These are phyloP conservation scores for Trematocara nigrifrons DNA, from an alignment of 2,113 vertebrate species.

Conservation along the genomic window DNA sequence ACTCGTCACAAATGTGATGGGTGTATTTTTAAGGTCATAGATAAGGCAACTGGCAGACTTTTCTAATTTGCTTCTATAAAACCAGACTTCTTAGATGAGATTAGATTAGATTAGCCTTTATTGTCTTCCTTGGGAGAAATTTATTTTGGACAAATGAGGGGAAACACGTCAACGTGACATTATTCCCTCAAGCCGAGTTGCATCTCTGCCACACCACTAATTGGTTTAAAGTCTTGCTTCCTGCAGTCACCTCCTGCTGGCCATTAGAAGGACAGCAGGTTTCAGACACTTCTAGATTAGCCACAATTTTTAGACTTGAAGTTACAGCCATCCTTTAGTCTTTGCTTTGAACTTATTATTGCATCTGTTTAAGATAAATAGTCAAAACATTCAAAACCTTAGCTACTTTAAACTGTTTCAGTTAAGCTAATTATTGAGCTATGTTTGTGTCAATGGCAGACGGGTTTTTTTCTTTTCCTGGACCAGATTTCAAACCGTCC, in stretches of 20 bases:
- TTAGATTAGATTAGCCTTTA: background rate
- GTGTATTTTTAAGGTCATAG: background rate
- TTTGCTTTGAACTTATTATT: background rate
- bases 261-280: background rate
- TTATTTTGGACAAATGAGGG: background rate
- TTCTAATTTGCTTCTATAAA: background rate
- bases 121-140: background rate
- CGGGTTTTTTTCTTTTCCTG: background rate
- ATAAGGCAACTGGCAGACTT: background rate
- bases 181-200: background rate
- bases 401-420: background rate
- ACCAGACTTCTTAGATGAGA: background rate
- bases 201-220: background rate
- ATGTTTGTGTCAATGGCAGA: background rate
- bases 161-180: background rate
- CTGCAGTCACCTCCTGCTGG: background rate
- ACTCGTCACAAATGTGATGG: background rate
- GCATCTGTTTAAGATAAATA: background rate
- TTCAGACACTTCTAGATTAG: background rate
- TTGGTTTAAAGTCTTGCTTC: background rate
- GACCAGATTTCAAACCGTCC: background rate
- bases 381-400: background rate
- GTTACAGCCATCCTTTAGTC: background rate
- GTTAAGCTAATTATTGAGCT: background rate
- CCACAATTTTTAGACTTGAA: background rate